Evolutionary conservation across 2,888 invertebrate genomes (phyloP).

Genomic region (Leucania comma): DNA sequence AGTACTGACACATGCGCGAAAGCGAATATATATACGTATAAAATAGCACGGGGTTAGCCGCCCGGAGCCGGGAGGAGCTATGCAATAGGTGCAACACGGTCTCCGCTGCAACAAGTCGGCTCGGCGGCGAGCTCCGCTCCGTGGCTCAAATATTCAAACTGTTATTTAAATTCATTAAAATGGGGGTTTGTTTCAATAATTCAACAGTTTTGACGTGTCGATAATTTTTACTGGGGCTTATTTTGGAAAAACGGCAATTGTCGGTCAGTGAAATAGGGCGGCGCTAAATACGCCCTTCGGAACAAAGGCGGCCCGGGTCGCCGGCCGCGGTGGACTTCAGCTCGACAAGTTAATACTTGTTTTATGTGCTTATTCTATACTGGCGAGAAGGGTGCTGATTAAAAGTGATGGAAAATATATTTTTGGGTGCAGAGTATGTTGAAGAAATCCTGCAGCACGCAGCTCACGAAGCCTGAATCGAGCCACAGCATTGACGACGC

Average conservation of each 20-base stretch:
- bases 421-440: conserved; percentile 74
- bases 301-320: conserved; percentile 36
- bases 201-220: background rate
- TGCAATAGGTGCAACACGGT: conserved; percentile 60
- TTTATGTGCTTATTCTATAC: background rate
- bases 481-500: conserved; percentile 80
- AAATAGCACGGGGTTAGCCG: conserved; percentile 49
- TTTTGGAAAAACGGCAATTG: background rate
- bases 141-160: conserved; percentile 1
- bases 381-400: conserved; percentile 10
- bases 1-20: conserved; percentile 62
- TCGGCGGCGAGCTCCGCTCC: background rate
- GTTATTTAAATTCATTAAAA: conserved; percentile 1
- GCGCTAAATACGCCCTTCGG: conserved; percentile 7
- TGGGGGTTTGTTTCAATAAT: conserved; percentile 10
- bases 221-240: background rate
- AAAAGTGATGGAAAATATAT: background rate
- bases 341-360: conserved; percentile 20
- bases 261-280: conserved; percentile 6
- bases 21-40: conserved; percentile 50
- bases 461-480: conserved; percentile 81
- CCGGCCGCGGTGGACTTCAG: conserved; percentile 30
- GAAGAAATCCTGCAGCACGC: conserved; percentile 84
- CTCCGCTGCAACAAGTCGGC: conserved; percentile 58
- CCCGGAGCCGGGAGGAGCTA: conserved; percentile 30